A percentile compares a stretch with the other conserved stretches of the same genome.
phyloP scores from a whole-genome alignment of 53 echinoderm and acorn worm species.

The Holothuria leucospilota region DNA sequence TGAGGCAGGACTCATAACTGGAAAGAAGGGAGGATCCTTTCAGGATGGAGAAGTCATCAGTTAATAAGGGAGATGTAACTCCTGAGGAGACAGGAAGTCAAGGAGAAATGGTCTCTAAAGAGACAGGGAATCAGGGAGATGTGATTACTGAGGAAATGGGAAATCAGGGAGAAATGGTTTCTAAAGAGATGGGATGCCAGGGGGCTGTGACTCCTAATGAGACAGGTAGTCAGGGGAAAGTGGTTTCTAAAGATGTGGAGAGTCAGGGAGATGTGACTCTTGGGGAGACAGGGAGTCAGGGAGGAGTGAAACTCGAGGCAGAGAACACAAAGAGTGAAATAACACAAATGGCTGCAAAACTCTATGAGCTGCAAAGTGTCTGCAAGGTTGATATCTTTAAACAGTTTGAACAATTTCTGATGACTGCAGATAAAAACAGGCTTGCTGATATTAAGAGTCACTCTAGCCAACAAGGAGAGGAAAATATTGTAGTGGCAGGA shows the following conservation, averaged over 20 bases:
- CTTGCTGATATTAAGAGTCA: too few species aligned
- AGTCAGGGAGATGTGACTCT: not conserved
- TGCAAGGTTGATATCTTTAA: slow-evolving; percentile 2
- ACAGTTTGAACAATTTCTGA: slow-evolving; percentile 17
- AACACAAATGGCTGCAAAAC: slow-evolving; percentile 7
- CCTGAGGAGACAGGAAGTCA: not conserved
- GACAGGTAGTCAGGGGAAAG: not conserved
- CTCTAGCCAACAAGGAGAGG: too few species aligned
- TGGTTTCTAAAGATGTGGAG: not conserved
- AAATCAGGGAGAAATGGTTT: too few species aligned
- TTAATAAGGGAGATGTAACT: not conserved
- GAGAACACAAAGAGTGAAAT: too few species aligned
- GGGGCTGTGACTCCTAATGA: too few species aligned
- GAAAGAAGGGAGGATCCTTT: too few species aligned
- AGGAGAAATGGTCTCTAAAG: not conserved
- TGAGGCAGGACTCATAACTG: too few species aligned
- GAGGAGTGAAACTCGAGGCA: not conserved
- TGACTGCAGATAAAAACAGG: not conserved
- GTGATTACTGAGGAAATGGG: too few species aligned
- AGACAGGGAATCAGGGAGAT: not conserved
- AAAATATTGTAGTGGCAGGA: too few species aligned
- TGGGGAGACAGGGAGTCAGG: too few species aligned
- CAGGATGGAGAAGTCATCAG: too few species aligned
- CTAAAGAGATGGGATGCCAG: too few species aligned
- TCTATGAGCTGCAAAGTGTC: not conserved